Conservation (phyloP, 2,113 vertebrate species). For the Connochaetes taurinus region DNA sequence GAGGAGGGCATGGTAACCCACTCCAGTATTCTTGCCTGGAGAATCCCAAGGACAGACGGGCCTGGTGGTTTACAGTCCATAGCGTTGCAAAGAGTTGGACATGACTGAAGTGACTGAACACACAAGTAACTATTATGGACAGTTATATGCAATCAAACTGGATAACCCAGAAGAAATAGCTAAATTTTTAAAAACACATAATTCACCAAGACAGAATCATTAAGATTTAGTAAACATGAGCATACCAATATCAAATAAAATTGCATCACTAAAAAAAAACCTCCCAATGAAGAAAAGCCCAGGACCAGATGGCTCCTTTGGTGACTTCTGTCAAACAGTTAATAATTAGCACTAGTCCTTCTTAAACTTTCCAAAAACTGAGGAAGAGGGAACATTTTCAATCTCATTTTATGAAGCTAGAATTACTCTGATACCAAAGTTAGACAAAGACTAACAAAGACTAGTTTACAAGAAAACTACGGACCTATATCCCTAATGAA, state of each 20-base stretch:
- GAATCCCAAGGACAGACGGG: neutral
- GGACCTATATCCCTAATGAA: neutral
- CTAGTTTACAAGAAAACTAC: neutral
- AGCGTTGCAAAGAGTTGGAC: neutral
- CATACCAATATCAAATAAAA: neutral
- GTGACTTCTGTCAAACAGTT: neutral
- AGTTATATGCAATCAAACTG: neutral
- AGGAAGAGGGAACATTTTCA: neutral
- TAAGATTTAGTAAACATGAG: neutral
- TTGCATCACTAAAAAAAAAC: neutral
- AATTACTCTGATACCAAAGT: neutral
- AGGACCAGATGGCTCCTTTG: neutral
- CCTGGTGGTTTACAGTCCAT: neutral
- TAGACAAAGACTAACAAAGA: neutral
- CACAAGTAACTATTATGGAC: neutral
- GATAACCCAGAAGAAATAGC: neutral
- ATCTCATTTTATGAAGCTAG: neutral
- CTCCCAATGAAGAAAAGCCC: neutral
- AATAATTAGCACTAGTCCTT: neutral
- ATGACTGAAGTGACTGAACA: neutral
- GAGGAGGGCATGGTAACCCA: neutral
- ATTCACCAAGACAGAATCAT: neutral
- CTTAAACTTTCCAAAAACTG: neutral
- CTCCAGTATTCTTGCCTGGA: neutral
- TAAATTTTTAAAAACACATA: neutral